Evolutionary conservation across 2,888 invertebrate genomes (phyloP), one percentile per base, ranked within the genome.

Genomic region (Heterodera filipjevi): DNA sequence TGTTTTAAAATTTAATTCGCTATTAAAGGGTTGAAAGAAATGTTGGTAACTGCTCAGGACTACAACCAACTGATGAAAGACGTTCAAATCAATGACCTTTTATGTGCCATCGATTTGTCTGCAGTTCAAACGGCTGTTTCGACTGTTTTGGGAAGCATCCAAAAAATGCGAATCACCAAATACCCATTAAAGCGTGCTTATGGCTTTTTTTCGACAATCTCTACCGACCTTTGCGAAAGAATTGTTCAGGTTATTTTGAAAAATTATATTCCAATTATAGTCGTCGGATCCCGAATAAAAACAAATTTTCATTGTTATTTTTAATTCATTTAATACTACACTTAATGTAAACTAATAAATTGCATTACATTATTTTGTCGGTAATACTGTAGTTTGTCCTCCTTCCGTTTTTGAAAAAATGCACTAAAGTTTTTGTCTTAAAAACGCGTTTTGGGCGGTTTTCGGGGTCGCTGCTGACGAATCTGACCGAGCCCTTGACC

Each of bases 11-110:
- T 27, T 66, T 27, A 66, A 33, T 53, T 1, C n/a, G n/a, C n/a
- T 27, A 53, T 72, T 72, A 2, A 84, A 92, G 92, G 97, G 14
- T 91, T 99, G 81, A 98, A 98, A 90, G 95, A 96, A 91, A 96
- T 96, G 22, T 92, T 99, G 80, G 95, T 95, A 6, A 95, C 94
- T 53, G 99, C 98, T 44, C 95, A 96, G 85, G 97, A 99, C 91
- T 99, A 98, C 91, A 98, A 96, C 91, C 95, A 95, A 0, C 91
- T 99, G 82, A 99, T 99, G 98, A 99, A 98, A 91, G 98, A 99
- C 90, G 98, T 99, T 88, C 99, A 99, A 0, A 94, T 99, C 87
- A 97, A 99, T 90, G 98, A 99, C 90, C 91, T 99, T 73, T 92
- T 99, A 10, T 95, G 97, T 59, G 98, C 99, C 12, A 96, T 97